Evolutionary conservation across 1,140 invertebrate genomes (phyloP).

Genomic region (Cotesia typhae): DNA sequence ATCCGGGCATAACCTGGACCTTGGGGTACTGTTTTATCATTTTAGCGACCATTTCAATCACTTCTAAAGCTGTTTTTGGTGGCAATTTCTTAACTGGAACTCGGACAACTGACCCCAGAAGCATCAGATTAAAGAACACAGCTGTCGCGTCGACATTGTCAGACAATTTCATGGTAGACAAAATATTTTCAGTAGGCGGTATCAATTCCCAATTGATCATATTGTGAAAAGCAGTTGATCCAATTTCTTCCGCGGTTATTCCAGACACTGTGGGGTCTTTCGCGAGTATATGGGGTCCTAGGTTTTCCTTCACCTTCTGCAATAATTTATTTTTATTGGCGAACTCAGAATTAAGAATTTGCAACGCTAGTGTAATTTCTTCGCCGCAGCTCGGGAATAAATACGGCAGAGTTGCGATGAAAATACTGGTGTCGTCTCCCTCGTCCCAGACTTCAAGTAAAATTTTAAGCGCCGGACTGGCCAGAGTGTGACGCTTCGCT

Average conservation of each 20-base stretch:
- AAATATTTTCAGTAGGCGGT: slow-evolving; percentile 51
- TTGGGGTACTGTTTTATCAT: slow-evolving; percentile 52
- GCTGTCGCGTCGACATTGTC: slow-evolving; percentile 51
- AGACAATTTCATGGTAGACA: slow-evolving; percentile 51
- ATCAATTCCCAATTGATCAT: slow-evolving; percentile 54
- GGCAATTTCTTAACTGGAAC: slow-evolving; percentile 52
- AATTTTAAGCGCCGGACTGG: slow-evolving; percentile 55
- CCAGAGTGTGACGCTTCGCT: slow-evolving; percentile 43
- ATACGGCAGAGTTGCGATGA: slow-evolving; percentile 68
- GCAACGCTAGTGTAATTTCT: slow-evolving; percentile 61
- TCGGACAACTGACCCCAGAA: slow-evolving; percentile 59
- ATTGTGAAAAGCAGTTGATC: slow-evolving; percentile 56
- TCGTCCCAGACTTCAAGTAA: slow-evolving; percentile 52
- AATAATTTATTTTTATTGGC: slow-evolving; percentile 60
- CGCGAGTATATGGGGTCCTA: slow-evolving; percentile 51
- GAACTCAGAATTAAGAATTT: slow-evolving; percentile 66
- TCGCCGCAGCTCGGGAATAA: slow-evolving; percentile 68
- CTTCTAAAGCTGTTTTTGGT: slow-evolving; percentile 47
- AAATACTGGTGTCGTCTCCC: slow-evolving; percentile 54
- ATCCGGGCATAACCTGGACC: slow-evolving; percentile 44
- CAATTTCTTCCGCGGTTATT: slow-evolving; percentile 48
- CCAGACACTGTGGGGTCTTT: slow-evolving; percentile 31
- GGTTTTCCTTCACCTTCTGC: slow-evolving; percentile 53
- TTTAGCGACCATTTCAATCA: slow-evolving; percentile 56
- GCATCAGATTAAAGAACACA: slow-evolving; percentile 60